These are phyloP conservation scores for Amblyornis subalaris DNA, from an alignment of 2,113 vertebrate species.

Conservation along the genomic window DNA sequence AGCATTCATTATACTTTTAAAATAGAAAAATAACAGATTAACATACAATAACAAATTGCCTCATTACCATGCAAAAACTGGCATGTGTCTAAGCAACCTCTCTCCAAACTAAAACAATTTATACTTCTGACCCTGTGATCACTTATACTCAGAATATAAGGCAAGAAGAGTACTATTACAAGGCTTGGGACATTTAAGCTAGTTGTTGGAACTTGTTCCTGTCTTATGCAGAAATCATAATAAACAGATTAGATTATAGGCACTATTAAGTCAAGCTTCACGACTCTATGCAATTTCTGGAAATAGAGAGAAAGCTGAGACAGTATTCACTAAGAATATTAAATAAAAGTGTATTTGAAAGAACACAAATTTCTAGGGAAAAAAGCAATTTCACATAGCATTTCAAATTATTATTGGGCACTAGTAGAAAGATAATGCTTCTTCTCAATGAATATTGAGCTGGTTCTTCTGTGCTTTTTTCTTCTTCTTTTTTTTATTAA, in stretches of 20 bases:
- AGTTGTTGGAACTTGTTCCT: background rate
- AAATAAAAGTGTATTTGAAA: background rate
- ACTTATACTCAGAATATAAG: background rate
- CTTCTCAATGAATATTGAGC: background rate
- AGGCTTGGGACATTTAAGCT: background rate
- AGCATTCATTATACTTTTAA: conserved; percentile 2
- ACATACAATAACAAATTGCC: background rate
- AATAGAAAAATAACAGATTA: background rate
- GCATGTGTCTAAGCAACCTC: background rate
- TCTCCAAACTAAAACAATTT: background rate
- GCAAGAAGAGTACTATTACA: background rate
- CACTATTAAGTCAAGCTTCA: background rate
- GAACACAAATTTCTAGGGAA: background rate
- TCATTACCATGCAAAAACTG: background rate
- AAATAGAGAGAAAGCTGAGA: background rate
- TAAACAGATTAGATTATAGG: background rate
- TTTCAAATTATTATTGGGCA: background rate
- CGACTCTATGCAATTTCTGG: background rate
- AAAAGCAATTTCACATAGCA: background rate
- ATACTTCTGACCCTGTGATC: background rate
- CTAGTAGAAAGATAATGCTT: background rate
- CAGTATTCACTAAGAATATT: background rate
- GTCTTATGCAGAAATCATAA: background rate
- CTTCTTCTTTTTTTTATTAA: background rate
- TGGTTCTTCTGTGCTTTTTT: background rate